Conservation (phyloP, 1,140 invertebrate genomes). For the Hydropsyche tenuis region DNA sequence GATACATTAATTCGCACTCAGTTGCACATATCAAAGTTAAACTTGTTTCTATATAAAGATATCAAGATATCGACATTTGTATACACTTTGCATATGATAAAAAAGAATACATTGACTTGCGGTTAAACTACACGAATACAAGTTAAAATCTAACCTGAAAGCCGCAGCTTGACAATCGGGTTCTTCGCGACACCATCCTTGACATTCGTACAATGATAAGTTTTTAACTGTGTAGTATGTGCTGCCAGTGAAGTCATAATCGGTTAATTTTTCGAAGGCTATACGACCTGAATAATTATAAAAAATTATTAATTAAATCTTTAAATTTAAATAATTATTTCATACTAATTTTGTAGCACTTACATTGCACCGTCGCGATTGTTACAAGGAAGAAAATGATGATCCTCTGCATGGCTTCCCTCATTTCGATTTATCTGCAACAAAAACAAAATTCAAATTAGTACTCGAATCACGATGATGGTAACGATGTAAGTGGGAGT, state of each 20-base stretch:
- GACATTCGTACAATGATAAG: conserved; percentile 90
- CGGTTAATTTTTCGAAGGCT: conserved; percentile 92
- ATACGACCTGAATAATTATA: conserved; percentile 70
- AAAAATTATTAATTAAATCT: not conserved
- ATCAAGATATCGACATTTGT: too few relatives aligned
- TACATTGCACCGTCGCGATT: conserved; percentile 32
- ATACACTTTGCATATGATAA: too few relatives aligned
- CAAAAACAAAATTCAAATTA: conserved; percentile 35
- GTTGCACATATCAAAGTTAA: too few relatives aligned
- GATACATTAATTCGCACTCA: too few relatives aligned
- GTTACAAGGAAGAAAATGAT: conserved; percentile 36
- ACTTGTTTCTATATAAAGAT: too few relatives aligned
- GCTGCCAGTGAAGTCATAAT: conserved; percentile 87
- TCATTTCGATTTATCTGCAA: conserved; percentile 46
- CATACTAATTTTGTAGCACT: not conserved
- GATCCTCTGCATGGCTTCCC: conserved; percentile 45
- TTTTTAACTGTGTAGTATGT: conserved; percentile 93
- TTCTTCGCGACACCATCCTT: conserved; percentile 92
- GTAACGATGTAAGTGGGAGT: not conserved
- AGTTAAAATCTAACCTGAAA: conserved; percentile 67
- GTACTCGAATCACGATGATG: not conserved
- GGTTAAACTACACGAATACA: too few relatives aligned
- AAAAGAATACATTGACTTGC: too few relatives aligned
- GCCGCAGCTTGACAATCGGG: conserved; percentile 88
- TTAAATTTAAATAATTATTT: not conserved